Evolutionary conservation across 2,888 invertebrate species (phyloP).

Genomic region (Onthophagus sagittarius): DNA sequence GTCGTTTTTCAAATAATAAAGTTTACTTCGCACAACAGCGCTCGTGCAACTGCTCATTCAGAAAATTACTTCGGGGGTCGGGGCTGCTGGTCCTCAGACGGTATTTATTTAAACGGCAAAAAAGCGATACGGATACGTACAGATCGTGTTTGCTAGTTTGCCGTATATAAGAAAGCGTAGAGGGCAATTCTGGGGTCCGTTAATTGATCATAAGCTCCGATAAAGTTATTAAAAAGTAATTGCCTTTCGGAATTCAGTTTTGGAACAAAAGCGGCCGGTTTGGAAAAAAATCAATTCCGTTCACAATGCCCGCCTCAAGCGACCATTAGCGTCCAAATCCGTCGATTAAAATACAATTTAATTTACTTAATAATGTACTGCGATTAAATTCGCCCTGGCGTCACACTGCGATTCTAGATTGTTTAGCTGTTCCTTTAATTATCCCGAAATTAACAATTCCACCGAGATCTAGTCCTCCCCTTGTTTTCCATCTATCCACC

Average conservation of each 20-base stretch:
- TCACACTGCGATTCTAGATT: constrained; percentile 13
- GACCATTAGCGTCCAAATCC: background rate
- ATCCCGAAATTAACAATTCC: constrained; percentile 11
- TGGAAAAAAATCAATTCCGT: background rate
- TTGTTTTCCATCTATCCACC: background rate
- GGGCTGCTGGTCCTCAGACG: background rate
- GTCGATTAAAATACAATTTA: constrained; percentile 21
- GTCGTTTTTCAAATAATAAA: background rate
- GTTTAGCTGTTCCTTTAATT: constrained; percentile 16
- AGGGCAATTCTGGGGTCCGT: background rate
- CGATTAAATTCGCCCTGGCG: constrained; percentile 1
- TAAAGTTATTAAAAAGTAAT: background rate
- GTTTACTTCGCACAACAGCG: background rate
- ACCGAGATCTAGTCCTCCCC: background rate
- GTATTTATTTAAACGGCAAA: background rate
- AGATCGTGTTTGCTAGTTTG: background rate
- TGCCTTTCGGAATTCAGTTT: background rate
- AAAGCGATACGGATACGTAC: background rate
- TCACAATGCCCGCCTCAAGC: background rate
- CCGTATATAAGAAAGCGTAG: background rate
- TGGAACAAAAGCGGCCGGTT: background rate
- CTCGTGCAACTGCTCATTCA: background rate
- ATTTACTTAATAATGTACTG: constrained; percentile 21
- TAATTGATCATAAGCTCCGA: background rate
- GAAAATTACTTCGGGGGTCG: background rate